Percentiles rank a stretch among this genome's conserved stretches.
Conservation (phyloP, 2,797 vertebrate genomes). For the Loris lydekkerianus region DNA sequence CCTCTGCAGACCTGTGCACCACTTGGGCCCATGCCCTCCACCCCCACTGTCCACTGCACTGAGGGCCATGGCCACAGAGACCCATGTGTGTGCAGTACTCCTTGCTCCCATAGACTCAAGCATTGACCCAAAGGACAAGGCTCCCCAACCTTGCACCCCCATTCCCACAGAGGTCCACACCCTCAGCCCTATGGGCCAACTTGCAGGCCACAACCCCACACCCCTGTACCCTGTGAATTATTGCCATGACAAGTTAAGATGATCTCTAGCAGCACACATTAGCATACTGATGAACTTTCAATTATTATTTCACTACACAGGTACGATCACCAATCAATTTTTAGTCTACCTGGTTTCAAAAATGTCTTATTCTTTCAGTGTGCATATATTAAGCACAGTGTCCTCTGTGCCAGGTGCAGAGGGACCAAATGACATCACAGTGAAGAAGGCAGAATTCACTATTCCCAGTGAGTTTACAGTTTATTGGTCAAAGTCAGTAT, state of each 20-base stretch:
- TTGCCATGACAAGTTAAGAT: not conserved
- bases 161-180: not conserved
- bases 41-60: not conserved
- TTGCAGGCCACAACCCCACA: not conserved
- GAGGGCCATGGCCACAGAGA: not conserved
- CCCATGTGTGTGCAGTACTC: not conserved
- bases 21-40: not conserved
- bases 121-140: not conserved
- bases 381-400: too few species aligned
- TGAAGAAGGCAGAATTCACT: not conserved
- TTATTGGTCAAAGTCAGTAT: not conserved
- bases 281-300: not conserved
- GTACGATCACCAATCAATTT: not conserved
- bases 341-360: not conserved
- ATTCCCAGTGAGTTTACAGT: not conserved
- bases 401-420: not conserved
- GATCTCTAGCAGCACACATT: not conserved
- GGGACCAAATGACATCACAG: not conserved
- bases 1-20: not conserved
- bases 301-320: not conserved
- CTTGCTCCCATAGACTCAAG: not conserved
- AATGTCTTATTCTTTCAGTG: not conserved
- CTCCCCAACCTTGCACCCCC: not conserved
- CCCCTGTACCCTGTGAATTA: not conserved
- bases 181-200: not conserved